Conservation (phyloP, 2,888 invertebrate species). For the Nasonia oneida region DNA sequence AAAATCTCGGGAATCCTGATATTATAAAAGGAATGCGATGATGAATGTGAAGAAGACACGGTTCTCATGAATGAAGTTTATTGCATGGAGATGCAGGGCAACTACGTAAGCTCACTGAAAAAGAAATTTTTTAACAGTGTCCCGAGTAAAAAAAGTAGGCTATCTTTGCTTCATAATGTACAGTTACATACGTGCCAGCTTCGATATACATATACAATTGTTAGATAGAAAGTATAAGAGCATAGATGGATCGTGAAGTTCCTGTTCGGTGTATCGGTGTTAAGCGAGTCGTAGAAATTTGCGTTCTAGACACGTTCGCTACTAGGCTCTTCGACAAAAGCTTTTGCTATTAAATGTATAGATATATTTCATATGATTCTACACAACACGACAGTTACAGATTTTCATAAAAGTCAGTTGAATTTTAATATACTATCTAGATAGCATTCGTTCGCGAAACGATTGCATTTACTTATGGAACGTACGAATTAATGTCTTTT, state of each 20-base stretch:
- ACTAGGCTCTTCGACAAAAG: slow-evolving; percentile 37
- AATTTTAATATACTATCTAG: not conserved
- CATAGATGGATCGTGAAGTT: slow-evolving; percentile 34
- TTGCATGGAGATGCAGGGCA: slow-evolving; percentile 75
- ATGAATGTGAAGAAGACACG: slow-evolving; percentile 62
- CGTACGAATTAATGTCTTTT: slow-evolving; percentile 43
- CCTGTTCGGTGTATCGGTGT: slow-evolving; percentile 11
- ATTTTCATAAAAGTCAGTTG: not conserved
- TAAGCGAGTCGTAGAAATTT: slow-evolving; percentile 15
- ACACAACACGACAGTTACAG: not conserved
- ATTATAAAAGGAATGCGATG: slow-evolving; percentile 75
- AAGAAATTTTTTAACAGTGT: slow-evolving; percentile 20
- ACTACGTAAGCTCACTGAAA: slow-evolving; percentile 73
- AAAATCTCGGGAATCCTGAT: slow-evolving; percentile 57
- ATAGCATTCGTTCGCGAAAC: slow-evolving; percentile 30
- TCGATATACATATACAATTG: slow-evolving; percentile 20
- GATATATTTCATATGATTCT: not conserved
- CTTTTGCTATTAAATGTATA: slow-evolving; percentile 22
- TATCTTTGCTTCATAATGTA: slow-evolving; percentile 36
- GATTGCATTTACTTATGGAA: slow-evolving; percentile 56
- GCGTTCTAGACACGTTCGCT: not conserved
- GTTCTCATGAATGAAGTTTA: slow-evolving; percentile 74
- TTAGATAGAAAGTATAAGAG: slow-evolving; percentile 44
- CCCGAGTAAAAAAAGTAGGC: slow-evolving; percentile 47
- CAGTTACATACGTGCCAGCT: slow-evolving; percentile 27